These are phyloP conservation scores for Holothuria glaberrima DNA, from an alignment of 35 echinoderm and acorn worm genomes.

Conservation along the genomic window DNA sequence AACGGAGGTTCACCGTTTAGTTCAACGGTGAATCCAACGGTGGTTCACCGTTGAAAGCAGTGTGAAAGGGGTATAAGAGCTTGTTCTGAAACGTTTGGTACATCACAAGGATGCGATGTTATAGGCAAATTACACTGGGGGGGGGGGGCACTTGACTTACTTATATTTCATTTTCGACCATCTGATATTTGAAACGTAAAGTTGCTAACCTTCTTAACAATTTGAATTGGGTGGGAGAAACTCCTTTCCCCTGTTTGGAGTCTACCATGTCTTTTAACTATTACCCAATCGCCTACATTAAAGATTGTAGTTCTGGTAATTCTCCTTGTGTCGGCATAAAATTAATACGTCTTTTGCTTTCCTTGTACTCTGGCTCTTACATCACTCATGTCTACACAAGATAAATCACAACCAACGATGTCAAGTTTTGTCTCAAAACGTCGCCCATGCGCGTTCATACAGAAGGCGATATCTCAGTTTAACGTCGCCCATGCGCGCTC, in stretches of 20 bases:
- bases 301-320: background rate
- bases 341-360: background rate
- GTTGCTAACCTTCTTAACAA: background rate
- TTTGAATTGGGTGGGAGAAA: conserved; percentile 2
- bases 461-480: background rate
- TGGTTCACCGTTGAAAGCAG: too few species aligned
- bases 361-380: background rate
- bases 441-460: background rate
- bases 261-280: background rate
- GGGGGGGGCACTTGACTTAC: background rate
- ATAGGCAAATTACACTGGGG: background rate
- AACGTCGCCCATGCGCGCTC: too few species aligned
- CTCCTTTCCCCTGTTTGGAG: background rate
- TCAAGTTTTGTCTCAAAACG: background rate
- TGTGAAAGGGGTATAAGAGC: too few species aligned
- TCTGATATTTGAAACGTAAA: background rate
- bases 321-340: conserved; percentile 7
- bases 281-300: background rate
- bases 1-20: too few species aligned
- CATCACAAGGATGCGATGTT: background rate
- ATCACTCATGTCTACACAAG: background rate
- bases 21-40: too few species aligned
- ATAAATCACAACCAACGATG: background rate
- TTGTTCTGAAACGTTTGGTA: too few species aligned
- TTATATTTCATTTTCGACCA: too few species aligned